Evolutionary conservation across 2,797 vertebrate genomes (phyloP).

Genomic region (Clamator glandarius): DNA sequence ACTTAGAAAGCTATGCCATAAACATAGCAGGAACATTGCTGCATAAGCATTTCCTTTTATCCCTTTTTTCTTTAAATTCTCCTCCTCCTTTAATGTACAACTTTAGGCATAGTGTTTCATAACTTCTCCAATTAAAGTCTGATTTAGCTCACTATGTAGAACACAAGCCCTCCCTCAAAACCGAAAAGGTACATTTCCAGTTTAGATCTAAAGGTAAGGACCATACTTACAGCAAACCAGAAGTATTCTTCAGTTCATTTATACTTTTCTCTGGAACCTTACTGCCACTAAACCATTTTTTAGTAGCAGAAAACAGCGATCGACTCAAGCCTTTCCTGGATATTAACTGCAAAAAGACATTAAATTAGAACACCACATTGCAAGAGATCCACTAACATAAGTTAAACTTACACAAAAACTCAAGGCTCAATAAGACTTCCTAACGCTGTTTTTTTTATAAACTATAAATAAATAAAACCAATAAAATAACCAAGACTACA

Average conservation of each 20-base stretch:
- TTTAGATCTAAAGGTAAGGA: neutral
- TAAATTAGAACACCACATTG: neutral
- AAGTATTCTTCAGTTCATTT: constrained; percentile 92
- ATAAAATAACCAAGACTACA: neutral
- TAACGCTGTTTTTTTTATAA: neutral
- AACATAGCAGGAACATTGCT: no score
- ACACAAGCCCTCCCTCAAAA: neutral
- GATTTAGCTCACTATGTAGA: neutral
- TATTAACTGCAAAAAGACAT: constrained; percentile 83
- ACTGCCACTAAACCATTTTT: constrained; percentile 97
- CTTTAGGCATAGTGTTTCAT: neutral
- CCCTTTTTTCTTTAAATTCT: neutral
- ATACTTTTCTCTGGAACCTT: constrained; percentile 96
- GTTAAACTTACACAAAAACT: neutral
- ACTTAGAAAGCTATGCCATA: neutral
- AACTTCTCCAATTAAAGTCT: neutral
- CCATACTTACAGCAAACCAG: constrained; percentile 90
- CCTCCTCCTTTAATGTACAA: neutral
- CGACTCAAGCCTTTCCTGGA: constrained; percentile 97
- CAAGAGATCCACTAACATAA: neutral
- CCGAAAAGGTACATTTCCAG: neutral
- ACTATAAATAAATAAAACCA: neutral
- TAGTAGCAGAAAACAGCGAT: constrained; percentile 95
- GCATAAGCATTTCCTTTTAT: neutral
- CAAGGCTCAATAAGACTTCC: neutral